phyloP scores from a whole-genome alignment of 2,888 invertebrate genomes.

The Diarsia rubi region DNA sequence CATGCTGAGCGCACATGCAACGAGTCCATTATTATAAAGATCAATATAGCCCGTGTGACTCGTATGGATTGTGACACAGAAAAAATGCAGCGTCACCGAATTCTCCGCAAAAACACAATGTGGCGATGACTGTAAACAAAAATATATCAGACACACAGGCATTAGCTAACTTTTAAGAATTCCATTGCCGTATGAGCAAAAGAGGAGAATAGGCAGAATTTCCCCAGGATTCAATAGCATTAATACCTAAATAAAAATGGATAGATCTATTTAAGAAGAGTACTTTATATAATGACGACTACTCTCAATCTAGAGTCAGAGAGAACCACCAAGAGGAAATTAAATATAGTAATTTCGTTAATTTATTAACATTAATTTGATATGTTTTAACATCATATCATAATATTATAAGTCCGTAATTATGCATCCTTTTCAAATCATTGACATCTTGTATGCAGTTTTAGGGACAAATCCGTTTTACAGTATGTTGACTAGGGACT shows the following conservation, averaged over 20 bases:
- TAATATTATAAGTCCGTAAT: too few relatives aligned
- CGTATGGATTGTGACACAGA: constrained; percentile 83
- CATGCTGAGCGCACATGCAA: constrained; percentile 83
- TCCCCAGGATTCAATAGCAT: background rate
- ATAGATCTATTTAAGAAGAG: background rate
- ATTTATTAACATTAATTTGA: background rate
- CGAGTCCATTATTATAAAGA: constrained; percentile 87
- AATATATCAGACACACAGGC: background rate
- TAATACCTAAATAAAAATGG: background rate
- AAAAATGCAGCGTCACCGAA: constrained; percentile 85
- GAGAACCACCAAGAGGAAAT: background rate
- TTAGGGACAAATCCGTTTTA: too few relatives aligned
- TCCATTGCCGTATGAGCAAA: background rate
- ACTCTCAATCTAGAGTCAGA: background rate
- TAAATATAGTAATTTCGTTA: background rate
- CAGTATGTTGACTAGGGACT: too few relatives aligned
- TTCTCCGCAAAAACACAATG: constrained; percentile 88
- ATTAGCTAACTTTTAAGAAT: constrained; percentile 1
- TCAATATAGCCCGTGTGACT: constrained; percentile 80
- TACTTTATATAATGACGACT: background rate
- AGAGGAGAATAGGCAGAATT: background rate
- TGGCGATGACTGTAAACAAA: constrained; percentile 81
- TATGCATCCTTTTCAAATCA: too few relatives aligned
- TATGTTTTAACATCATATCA: too few relatives aligned
- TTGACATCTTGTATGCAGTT: too few relatives aligned